Percentiles rank a stretch among this genome's conserved stretches.
phyloP scores from a whole-genome alignment of 2,888 invertebrate species.

The Beris morrisii region DNA sequence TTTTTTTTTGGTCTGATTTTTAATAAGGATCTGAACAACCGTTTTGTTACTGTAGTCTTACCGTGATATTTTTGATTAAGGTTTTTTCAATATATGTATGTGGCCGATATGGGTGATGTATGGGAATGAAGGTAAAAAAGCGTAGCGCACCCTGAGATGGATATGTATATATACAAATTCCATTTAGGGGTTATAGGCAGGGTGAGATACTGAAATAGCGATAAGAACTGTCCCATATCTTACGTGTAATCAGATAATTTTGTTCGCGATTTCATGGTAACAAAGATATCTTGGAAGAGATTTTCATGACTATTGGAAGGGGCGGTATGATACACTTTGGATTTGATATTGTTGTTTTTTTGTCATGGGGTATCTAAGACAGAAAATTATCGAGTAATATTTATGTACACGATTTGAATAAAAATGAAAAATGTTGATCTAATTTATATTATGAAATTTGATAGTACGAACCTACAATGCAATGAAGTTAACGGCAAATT shows the following conservation, averaged over 20 bases:
- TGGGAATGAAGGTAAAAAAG: slow-evolving; percentile 31
- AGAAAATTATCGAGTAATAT: too few species aligned
- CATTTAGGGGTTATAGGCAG: slow-evolving; percentile 29
- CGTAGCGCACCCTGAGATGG: background rate
- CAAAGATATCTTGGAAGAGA: slow-evolving; percentile 26
- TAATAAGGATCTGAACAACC: slow-evolving; percentile 15
- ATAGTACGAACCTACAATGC: too few species aligned
- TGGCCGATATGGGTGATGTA: slow-evolving; percentile 24
- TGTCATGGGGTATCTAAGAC: too few species aligned
- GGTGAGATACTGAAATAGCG: slow-evolving; percentile 12
- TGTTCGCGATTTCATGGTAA: slow-evolving; percentile 33
- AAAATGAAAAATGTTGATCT: slow-evolving; percentile 14
- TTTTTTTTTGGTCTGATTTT: slow-evolving; percentile 21
- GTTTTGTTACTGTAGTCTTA: background rate
- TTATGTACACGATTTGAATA: slow-evolving; percentile 1
- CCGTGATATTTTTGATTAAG: background rate
- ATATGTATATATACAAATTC: slow-evolving; percentile 30
- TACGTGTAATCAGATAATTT: slow-evolving; percentile 38
- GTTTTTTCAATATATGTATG: background rate
- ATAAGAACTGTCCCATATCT: slow-evolving; percentile 32
- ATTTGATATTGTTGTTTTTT: too few species aligned
- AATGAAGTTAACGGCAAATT: too few species aligned
- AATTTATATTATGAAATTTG: background rate
- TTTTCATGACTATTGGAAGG: slow-evolving; percentile 1
- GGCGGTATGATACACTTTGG: background rate